Evolutionary conservation across 2,888 invertebrate species (phyloP).

Genomic region (Odontocolon sp.): DNA sequence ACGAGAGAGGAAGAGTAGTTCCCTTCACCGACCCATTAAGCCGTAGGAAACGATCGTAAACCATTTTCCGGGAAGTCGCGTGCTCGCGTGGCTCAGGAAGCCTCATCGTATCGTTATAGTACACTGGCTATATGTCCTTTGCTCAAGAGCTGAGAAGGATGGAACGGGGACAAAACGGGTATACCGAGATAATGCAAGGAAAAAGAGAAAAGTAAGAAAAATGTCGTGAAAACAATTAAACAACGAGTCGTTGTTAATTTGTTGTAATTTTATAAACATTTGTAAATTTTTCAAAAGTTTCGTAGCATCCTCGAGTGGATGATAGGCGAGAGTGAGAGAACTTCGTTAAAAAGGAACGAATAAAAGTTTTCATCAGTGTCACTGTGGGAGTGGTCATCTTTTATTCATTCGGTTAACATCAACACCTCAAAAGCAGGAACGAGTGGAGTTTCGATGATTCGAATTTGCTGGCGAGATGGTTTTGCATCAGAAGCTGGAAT

Average conservation of each 20-base stretch:
- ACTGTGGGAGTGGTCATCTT: not conserved
- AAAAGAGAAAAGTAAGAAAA: not conserved
- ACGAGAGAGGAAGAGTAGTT: constrained; percentile 23
- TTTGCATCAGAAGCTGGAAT: not conserved
- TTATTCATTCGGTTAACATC: not conserved
- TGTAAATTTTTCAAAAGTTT: too few relatives aligned
- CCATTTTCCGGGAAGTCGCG: constrained; percentile 50
- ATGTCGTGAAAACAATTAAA: too few relatives aligned
- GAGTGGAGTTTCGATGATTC: not conserved
- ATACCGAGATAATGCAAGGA: not conserved
- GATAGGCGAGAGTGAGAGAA: too few relatives aligned
- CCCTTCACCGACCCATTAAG: constrained; percentile 33
- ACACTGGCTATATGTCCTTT: not conserved
- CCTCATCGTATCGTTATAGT: constrained; percentile 27
- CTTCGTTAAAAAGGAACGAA: not conserved
- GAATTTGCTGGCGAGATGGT: not conserved
- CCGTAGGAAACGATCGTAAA: constrained; percentile 48
- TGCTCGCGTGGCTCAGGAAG: constrained; percentile 31
- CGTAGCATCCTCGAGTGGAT: too few relatives aligned
- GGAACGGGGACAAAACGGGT: not conserved
- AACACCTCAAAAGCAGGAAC: not conserved
- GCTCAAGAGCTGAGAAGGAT: not conserved
- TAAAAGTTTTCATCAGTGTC: not conserved
- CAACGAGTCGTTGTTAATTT: too few relatives aligned
- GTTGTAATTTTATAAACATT: too few relatives aligned